These are phyloP conservation scores for Sebastes nivosus DNA, from an alignment of 2,797 vertebrate species.

Conservation along the genomic window DNA sequence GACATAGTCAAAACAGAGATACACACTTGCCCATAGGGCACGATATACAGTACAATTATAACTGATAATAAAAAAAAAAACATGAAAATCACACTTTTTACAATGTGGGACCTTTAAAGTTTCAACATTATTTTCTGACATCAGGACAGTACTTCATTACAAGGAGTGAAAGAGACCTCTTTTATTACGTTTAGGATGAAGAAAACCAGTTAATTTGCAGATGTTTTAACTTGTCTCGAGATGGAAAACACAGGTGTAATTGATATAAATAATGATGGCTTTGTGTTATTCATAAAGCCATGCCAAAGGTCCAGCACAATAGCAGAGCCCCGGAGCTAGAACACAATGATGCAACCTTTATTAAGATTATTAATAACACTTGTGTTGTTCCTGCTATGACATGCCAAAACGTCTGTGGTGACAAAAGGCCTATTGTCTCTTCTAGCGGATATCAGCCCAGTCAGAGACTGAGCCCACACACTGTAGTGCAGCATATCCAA, in stretches of 20 bases:
- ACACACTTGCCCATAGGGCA: too few species aligned
- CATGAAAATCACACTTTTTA: too few species aligned
- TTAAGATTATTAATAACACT: constrained; percentile 17
- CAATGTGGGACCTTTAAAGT: too few species aligned
- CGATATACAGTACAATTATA: too few species aligned
- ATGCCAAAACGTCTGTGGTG: neutral
- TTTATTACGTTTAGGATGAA: neutral
- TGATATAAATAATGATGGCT: constrained; percentile 18
- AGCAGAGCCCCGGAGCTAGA: neutral
- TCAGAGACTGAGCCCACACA: neutral
- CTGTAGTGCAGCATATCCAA: neutral
- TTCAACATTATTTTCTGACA: too few species aligned
- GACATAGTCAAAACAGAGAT: too few species aligned
- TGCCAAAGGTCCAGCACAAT: neutral
- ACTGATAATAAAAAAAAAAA: too few species aligned
- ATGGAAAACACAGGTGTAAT: neutral
- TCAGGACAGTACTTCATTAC: neutral
- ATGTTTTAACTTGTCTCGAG: neutral
- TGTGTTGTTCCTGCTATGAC: neutral
- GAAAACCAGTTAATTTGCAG: neutral
- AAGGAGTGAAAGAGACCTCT: neutral
- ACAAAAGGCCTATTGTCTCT: constrained; percentile 17
- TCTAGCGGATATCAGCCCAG: neutral
- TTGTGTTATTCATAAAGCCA: neutral
- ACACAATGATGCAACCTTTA: neutral